These are phyloP conservation scores for Serranus cabrilla DNA, from an alignment of 2,797 vertebrate species.

Conservation along the genomic window DNA sequence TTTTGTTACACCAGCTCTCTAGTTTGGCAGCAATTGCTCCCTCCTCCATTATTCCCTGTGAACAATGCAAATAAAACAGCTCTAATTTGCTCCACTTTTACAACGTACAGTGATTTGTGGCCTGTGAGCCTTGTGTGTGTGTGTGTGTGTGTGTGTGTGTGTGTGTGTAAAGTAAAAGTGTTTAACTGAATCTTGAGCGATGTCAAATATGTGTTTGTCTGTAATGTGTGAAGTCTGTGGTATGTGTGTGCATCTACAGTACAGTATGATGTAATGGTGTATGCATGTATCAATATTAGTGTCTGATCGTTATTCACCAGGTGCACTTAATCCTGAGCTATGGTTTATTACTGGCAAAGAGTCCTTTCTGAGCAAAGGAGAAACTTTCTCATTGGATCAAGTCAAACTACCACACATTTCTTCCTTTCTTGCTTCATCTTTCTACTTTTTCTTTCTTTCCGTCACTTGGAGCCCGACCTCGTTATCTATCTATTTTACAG, in stretches of 20 bases:
- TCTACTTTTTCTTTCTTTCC: constrained; percentile 26
- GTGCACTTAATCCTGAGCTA: constrained; percentile 21
- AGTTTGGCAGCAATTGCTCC: constrained; percentile 55
- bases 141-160: not conserved
- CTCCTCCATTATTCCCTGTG: constrained; percentile 60
- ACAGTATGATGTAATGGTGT: constrained; percentile 1
- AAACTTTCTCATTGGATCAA: constrained; percentile 36
- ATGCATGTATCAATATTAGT: not conserved
- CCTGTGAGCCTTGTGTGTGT: constrained; percentile 37
- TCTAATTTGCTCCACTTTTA: constrained; percentile 75
- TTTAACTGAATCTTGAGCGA: constrained; percentile 15
- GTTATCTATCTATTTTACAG: no score
- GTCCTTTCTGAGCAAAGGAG: constrained; percentile 17
- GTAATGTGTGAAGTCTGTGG: constrained; percentile 27
- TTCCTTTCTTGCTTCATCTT: constrained; percentile 28
- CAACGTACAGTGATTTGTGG: constrained; percentile 63
- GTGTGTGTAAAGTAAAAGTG: constrained; percentile 33
- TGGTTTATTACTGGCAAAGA: constrained; percentile 31
- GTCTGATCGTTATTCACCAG: constrained; percentile 41
- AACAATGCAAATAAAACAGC: constrained; percentile 75
- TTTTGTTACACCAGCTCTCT: constrained; percentile 46
- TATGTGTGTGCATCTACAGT: constrained; percentile 2
- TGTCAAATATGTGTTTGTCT: constrained; percentile 3
- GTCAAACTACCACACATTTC: constrained; percentile 38
- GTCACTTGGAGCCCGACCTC: not conserved